Percentiles rank a stretch among this genome's conserved stretches.
Evolutionary conservation across 2,113 vertebrate genomes (phyloP).

Genomic region (Pedetes capensis): DNA sequence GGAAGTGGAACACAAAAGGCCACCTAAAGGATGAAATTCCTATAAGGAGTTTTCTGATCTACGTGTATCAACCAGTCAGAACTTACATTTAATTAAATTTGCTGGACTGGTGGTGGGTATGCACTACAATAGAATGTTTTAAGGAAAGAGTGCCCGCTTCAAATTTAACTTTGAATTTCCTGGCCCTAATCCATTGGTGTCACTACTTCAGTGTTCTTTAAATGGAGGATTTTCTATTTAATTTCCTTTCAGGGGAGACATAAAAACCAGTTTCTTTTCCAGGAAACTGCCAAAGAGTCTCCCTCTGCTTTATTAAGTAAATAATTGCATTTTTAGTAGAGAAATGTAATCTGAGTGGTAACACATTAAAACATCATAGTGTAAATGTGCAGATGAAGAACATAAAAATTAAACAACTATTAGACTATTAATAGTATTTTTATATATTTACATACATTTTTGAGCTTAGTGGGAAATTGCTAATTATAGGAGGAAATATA

Average conservation of each 20-base stretch:
- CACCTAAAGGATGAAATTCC: slow-evolving; percentile 79
- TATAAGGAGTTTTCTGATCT: slow-evolving; percentile 83
- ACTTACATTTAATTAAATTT: slow-evolving; percentile 87
- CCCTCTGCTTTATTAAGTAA: slow-evolving; percentile 65
- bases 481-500: slow-evolving; percentile 28
- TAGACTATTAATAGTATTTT: neutral
- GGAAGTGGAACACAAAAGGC: slow-evolving; percentile 80
- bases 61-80: slow-evolving; percentile 81
- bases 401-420: neutral
- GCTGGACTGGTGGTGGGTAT: slow-evolving; percentile 19
- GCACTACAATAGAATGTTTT: slow-evolving; percentile 81
- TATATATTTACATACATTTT: neutral
- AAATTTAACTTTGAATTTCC: slow-evolving; percentile 82
- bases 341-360: neutral
- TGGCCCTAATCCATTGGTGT: slow-evolving; percentile 79
- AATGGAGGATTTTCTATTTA: slow-evolving; percentile 76
- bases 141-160: slow-evolving; percentile 80
- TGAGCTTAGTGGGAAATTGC: neutral
- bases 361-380: neutral
- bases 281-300: slow-evolving; percentile 61
- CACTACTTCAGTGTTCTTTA: slow-evolving; percentile 77
- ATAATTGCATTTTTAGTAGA: neutral
- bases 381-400: neutral
- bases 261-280: slow-evolving; percentile 71
- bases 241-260: slow-evolving; percentile 76